Evolutionary conservation across 2,888 invertebrate genomes (phyloP), one percentile per base, ranked within the genome.

Genomic region (Spialia ferax): DNA sequence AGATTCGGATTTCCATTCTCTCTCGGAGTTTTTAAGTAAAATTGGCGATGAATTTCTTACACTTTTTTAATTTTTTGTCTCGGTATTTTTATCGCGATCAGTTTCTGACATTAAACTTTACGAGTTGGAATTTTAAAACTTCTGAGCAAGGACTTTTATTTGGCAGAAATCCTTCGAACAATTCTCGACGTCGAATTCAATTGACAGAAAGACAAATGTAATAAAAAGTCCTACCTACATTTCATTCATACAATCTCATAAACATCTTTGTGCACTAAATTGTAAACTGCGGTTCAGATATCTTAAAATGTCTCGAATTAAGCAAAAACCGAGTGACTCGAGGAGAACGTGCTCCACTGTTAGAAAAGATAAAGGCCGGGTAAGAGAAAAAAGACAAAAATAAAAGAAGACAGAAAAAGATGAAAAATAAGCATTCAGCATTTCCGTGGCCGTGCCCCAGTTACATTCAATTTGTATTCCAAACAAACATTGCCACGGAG

Each of bases 381-480:
- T 29, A 35, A 52, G 20, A 52, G 48, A 18, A 48, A 48, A 57
- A 48, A 48, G 48, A 61, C 48, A 54, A 54, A 50, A 50, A 50
- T 22, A 55, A 55, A 23, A 26, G 22, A 61, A 35, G 18, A 45
- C 18, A 48, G 15, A 38, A 54, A 60, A 54, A 63, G 38, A 63
- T 63, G 63, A 63, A 54, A 63, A 63, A 23, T 54, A 54, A 38
- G 38, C 63, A 63, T 63, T 54, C 63, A 63, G 42, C 63, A 42
- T 63, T 63, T 63, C 63, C 38, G 54, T 63, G 63, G 38, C 63
- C 38, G 63, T 63, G 63, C 38, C 63, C 63, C 38, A 63, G 52
- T 63, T 63, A 63, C 54, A 54, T 54, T 63, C 63, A 63, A 63
- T 63, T 63, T 63, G 54, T 54, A 54, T 20, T 38, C 22, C 52